Percentiles rank a stretch among this genome's conserved stretches.
These are phyloP conservation scores for Gorilla gorilla DNA, from an alignment of 2,113 vertebrate species.

Conservation along the genomic window DNA sequence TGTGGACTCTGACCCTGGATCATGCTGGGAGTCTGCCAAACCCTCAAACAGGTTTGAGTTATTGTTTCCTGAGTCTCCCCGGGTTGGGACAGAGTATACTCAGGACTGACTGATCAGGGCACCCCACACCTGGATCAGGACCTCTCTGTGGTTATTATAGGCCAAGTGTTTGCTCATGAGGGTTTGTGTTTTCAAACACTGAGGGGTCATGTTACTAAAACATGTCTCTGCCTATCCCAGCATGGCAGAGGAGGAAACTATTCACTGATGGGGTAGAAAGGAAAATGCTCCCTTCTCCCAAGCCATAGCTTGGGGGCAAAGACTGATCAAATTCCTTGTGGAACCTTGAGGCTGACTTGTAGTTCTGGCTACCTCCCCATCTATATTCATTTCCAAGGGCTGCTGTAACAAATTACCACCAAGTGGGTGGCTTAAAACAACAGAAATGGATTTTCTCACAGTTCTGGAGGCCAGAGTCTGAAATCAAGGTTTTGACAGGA, in stretches of 20 bases:
- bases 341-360: neutral
- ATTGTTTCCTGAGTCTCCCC: slow-evolving; percentile 30
- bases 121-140: neutral
- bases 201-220: neutral
- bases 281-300: neutral
- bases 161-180: neutral
- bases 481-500: neutral
- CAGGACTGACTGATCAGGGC: neutral
- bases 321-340: neutral
- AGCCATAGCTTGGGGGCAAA: neutral
- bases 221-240: neutral
- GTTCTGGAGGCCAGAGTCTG: neutral
- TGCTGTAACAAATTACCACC: neutral
- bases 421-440: neutral
- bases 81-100: neutral
- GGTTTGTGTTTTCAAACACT: neutral
- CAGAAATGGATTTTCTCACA: neutral
- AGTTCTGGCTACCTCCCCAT: neutral
- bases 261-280: neutral
- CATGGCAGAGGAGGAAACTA: neutral
- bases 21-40: slow-evolving; percentile 52
- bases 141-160: neutral
- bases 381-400: neutral
- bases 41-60: slow-evolving; percentile 52
- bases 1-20: slow-evolving; percentile 58